A percentile compares a stretch with the other conserved stretches of the same genome.
phyloP scores from a whole-genome alignment of 2,113 vertebrate species.

The Variabilichromis moorii region DNA sequence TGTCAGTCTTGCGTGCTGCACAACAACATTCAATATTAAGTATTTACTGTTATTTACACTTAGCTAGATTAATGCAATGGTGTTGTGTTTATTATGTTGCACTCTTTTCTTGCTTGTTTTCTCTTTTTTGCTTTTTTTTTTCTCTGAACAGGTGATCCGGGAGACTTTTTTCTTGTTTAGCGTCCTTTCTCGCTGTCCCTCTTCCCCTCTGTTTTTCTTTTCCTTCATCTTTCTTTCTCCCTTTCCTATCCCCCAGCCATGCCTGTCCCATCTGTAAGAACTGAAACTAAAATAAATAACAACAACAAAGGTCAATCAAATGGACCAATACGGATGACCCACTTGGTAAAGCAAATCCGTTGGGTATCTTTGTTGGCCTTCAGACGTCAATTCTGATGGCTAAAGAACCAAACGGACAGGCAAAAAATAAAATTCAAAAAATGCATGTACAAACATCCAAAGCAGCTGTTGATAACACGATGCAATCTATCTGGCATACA shows the following conservation, averaged over 20 bases:
- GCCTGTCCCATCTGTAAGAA: neutral
- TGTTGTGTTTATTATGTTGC: neutral
- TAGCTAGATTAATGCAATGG: neutral
- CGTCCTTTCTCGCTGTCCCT: neutral
- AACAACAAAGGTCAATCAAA: neutral
- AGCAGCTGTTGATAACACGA: neutral
- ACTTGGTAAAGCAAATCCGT: neutral
- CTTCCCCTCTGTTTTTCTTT: neutral
- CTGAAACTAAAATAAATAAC: neutral
- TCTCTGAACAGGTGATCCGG: neutral
- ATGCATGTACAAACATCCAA: neutral
- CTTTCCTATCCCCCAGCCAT: neutral
- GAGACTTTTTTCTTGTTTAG: neutral
- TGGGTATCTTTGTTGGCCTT: neutral
- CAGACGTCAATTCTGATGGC: neutral
- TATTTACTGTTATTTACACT: neutral
- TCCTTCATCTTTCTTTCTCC: neutral
- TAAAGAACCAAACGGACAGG: neutral
- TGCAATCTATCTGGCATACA: neutral
- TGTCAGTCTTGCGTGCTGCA: neutral
- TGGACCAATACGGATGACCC: neutral
- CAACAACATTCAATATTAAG: neutral
- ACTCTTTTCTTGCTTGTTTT: neutral
- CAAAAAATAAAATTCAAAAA: rapidly evolving
- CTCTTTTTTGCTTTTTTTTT: neutral